These are phyloP conservation scores for Neodon shergylaensis DNA, from an alignment of 2,113 vertebrate species.

Conservation along the genomic window DNA sequence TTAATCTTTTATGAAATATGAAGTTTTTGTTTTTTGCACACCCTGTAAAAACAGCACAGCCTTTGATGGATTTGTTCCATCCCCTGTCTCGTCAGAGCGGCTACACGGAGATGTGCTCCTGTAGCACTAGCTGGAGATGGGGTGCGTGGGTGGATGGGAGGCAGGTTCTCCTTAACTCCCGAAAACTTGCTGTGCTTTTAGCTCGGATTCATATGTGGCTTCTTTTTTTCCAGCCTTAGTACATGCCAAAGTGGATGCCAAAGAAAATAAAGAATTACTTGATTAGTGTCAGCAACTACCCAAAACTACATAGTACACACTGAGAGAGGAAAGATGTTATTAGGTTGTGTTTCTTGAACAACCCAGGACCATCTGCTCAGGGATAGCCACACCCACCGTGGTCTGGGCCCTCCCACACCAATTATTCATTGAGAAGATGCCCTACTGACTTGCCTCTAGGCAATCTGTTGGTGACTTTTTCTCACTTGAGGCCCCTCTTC, in stretches of 20 bases:
- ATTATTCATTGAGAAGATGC: background rate
- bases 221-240: background rate
- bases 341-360: background rate
- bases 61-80: background rate
- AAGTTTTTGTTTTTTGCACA: background rate
- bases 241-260: background rate
- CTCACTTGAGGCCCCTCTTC: background rate
- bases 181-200: background rate
- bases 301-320: background rate
- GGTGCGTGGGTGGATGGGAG: background rate
- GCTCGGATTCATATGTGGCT: background rate
- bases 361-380: background rate
- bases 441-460: background rate
- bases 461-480: background rate
- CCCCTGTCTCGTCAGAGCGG: background rate
- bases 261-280: constrained; percentile 18
- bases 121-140: background rate
- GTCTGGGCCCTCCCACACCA: background rate
- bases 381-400: background rate
- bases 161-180: background rate
- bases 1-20: background rate
- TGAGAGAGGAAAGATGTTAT: background rate
- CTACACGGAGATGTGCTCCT: background rate
- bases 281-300: background rate
- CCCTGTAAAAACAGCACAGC: background rate